These are phyloP conservation scores for Neosalanx taihuensis DNA, from an alignment of 2,797 vertebrate genomes.

Conservation along the genomic window DNA sequence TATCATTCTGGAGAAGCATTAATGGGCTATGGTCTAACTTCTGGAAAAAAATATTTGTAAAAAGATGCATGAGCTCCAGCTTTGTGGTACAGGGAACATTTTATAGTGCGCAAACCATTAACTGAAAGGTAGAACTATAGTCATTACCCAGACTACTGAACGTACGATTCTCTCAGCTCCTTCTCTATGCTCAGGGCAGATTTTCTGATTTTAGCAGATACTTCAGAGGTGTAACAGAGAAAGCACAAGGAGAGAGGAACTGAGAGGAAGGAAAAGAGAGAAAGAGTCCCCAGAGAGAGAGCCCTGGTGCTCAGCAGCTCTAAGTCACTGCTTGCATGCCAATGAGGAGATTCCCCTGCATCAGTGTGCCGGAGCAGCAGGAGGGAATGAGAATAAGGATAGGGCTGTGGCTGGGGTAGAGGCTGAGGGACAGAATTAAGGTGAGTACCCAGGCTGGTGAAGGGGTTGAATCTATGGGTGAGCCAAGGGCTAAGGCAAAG, in stretches of 20 bases:
- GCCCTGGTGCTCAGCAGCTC: conserved; percentile 65
- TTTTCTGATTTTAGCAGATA: conserved; percentile 66
- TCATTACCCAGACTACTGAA: background rate
- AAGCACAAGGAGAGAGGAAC: conserved; percentile 13
- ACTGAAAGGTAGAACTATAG: background rate
- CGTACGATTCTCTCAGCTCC: background rate
- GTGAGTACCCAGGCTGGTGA: too few relatives aligned
- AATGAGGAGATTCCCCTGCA: conserved; percentile 77
- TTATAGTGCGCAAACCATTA: too few relatives aligned
- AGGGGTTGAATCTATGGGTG: background rate
- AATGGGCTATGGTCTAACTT: too few relatives aligned
- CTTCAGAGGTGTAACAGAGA: conserved; percentile 19
- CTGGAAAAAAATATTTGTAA: too few relatives aligned
- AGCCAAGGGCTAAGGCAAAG: background rate
- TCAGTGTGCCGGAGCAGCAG: conserved; percentile 40
- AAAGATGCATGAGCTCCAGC: too few relatives aligned
- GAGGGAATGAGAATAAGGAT: conserved; percentile 40
- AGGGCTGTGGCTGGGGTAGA: conserved; percentile 26
- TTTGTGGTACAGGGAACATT: too few relatives aligned
- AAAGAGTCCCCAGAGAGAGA: conserved; percentile 68
- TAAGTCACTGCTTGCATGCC: conserved; percentile 70
- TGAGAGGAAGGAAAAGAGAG: conserved; percentile 17
- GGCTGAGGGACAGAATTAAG: too few relatives aligned
- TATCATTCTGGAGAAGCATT: background rate
- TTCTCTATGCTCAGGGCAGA: conserved; percentile 1